Base-by-base conservation (phyloP, 2,888 invertebrate species). In the Phania funesta region DNA sequence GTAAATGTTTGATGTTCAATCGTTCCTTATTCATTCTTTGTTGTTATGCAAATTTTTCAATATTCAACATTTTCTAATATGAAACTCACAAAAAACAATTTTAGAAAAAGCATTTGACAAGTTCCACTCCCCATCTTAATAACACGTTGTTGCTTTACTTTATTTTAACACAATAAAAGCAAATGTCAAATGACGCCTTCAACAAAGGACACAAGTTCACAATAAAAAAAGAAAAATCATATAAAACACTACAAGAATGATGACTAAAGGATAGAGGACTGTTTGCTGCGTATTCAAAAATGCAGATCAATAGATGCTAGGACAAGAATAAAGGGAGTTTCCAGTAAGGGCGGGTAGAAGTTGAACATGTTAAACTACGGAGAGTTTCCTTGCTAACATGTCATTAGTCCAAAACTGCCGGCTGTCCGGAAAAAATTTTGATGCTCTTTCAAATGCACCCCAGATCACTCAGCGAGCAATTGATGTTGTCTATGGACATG, bases 71-170 rank as follows among this genome's bases (percentile, higher is more conserved):
- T 32, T 38, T 18, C n/a, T 6, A 46, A 24, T 24, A 71, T 3
- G 18, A 13, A 56, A 65, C 11, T 46, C 11, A 24, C 1, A 24
- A 54, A 7, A 54, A 54, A 6, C 1, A 11, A n/a, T n/a, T n/a
- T n/a, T n/a, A n/a, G n/a, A n/a, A n/a, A n/a, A n/a, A n/a, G 18
- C 11, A 11, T 24, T 22, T 26, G 18, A 6, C 6, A 0, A 24
- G 1, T 18, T 29, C 35, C 16, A 9, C 2, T 11, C 2, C 11
- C 22, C 29, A 35, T 11, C 20, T 41, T 62, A 22, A 7, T 29
- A 67, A 58, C 67, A 68, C 16, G 64, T 68, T 80, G 74, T 68
- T 80, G 60, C 35, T 56, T 67, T 73, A 73, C 65, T 73, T 73
- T 62, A 60, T 60, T 26, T 56, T 8, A 64, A 58, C 50, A 71